Conservation (phyloP, 2,888 invertebrate genomes). For the Aquatica leii region DNA sequence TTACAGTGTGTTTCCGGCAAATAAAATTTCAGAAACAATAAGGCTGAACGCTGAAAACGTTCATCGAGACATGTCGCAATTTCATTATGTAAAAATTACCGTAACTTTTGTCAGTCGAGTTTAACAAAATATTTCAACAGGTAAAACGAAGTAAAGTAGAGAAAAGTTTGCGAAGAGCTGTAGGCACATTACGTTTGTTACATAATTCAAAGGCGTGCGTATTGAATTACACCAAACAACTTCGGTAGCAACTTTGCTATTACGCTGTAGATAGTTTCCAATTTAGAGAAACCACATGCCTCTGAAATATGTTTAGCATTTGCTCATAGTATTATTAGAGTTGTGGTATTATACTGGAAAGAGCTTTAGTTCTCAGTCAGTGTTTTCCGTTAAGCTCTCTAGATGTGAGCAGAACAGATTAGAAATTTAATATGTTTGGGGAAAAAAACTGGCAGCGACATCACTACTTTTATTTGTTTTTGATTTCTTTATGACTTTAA, state of each 20-base stretch:
- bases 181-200: constrained; percentile 27
- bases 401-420: constrained; percentile 36
- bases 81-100: too few relatives aligned
- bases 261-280: constrained; percentile 45
- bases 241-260: constrained; percentile 40
- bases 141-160: not conserved
- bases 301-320: constrained; percentile 49
- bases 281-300: constrained; percentile 46
- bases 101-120: too few relatives aligned
- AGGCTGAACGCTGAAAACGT: too few relatives aligned
- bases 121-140: too few relatives aligned
- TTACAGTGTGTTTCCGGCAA: not conserved
- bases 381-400: constrained; percentile 36
- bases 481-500: not conserved
- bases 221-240: constrained; percentile 29
- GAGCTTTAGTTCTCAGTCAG: constrained; percentile 30
- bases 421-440: constrained; percentile 29
- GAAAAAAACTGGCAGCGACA: too few relatives aligned
- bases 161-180: constrained; percentile 21
- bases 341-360: constrained; percentile 45
- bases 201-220: constrained; percentile 29
- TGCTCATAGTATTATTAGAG: constrained; percentile 45
- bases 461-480: too few relatives aligned
- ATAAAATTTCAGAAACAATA: too few relatives aligned
- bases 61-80: too few relatives aligned